Conservation (phyloP, 2,113 vertebrate genomes). For the Eulacestoma nigropectus region DNA sequence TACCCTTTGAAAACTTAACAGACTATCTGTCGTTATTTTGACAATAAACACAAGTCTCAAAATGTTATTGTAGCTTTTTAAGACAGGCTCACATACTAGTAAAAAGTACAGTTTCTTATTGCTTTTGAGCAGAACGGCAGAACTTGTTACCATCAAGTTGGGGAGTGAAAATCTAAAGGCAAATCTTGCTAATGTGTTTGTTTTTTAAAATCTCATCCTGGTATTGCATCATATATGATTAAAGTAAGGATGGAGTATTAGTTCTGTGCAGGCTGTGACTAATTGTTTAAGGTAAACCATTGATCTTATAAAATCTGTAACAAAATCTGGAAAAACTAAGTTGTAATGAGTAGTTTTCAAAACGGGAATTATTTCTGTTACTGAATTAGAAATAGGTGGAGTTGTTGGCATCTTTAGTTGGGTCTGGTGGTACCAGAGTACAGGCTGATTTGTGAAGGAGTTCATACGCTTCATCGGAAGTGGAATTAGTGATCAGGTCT, state of each 20-base stretch:
- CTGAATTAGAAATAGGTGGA: slow-evolving; percentile 69
- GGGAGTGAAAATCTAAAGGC: not conserved
- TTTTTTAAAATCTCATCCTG: not conserved
- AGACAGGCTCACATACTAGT: not conserved
- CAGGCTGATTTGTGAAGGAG: slow-evolving; percentile 17
- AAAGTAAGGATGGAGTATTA: not conserved
- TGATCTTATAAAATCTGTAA: slow-evolving; percentile 59
- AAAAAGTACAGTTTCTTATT: not conserved
- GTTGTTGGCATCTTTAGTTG: slow-evolving; percentile 48
- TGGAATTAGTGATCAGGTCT: not conserved
- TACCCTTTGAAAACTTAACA: not conserved
- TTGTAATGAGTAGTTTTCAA: slow-evolving; percentile 58
- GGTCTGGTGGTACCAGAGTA: slow-evolving; percentile 32
- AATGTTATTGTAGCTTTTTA: not conserved
- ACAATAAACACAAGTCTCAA: not conserved
- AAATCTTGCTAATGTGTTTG: not conserved
- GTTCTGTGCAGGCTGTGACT: slow-evolving; percentile 16
- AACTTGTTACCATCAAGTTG: not conserved
- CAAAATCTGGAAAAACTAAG: slow-evolving; percentile 57
- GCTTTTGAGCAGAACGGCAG: not conserved
- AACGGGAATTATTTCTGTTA: slow-evolving; percentile 50
- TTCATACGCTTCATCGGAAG: not conserved
- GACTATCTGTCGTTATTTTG: not conserved
- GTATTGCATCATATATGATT: not conserved
- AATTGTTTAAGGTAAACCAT: slow-evolving; percentile 58